These are phyloP conservation scores for Chamaetylas fuelleborni DNA, from an alignment of 2,113 vertebrate species.

Conservation along the genomic window DNA sequence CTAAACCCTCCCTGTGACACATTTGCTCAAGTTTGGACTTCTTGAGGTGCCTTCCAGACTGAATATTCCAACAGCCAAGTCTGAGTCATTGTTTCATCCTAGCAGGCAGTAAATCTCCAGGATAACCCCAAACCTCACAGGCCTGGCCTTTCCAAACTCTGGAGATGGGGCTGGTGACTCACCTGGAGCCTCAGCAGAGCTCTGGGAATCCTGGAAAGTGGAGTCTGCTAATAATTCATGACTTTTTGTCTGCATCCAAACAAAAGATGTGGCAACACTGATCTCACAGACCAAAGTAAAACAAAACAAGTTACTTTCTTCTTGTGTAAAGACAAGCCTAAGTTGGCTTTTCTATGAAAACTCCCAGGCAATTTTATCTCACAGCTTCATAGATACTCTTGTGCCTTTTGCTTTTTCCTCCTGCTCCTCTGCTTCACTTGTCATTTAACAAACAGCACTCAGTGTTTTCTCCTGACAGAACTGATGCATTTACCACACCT, in stretches of 20 bases:
- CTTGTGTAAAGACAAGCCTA: neutral
- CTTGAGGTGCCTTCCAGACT: neutral
- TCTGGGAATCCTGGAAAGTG: neutral
- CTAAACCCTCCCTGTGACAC: neutral
- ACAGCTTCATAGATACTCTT: neutral
- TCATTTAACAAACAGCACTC: neutral
- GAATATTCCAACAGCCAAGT: neutral
- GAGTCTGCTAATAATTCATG: neutral
- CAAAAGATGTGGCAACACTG: neutral
- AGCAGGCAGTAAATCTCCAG: neutral
- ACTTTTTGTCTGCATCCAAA: neutral
- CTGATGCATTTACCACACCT: neutral
- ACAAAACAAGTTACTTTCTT: neutral
- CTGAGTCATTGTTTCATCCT: neutral
- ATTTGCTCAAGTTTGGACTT: neutral
- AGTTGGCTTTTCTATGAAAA: neutral
- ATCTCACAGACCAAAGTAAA: neutral
- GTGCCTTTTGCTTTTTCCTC: neutral
- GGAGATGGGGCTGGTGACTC: neutral
- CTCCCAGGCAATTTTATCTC: neutral
- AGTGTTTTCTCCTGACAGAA: neutral
- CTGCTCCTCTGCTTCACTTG: neutral
- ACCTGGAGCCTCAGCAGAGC: neutral
- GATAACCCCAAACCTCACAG: neutral
- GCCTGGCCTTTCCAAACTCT: neutral